phyloP scores from a whole-genome alignment of 2,113 vertebrate genomes.

The Pao palembangensis region DNA sequence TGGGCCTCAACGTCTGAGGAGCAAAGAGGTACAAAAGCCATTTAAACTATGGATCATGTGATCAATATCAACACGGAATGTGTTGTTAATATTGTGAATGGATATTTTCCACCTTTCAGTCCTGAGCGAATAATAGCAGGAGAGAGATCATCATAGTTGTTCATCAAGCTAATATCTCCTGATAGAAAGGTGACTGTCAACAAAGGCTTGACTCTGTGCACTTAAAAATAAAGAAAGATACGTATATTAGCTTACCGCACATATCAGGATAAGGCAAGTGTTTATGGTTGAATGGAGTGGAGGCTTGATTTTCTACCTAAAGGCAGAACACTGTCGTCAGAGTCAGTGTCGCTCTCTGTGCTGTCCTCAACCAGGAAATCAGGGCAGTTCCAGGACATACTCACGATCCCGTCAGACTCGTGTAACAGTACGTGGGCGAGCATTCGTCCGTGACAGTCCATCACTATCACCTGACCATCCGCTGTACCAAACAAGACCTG shows the following conservation, averaged over 20 bases:
- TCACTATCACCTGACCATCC: constrained; percentile 98
- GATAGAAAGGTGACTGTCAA: constrained; percentile 98
- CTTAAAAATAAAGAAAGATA: constrained; percentile 65
- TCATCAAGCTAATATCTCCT: constrained; percentile 97
- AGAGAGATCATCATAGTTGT: constrained; percentile 94
- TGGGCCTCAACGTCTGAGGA: constrained; percentile 92
- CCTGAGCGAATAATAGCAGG: constrained; percentile 90
- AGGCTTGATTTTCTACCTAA: constrained; percentile 76
- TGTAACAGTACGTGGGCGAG: constrained; percentile 94
- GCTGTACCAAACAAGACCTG: constrained; percentile 97
- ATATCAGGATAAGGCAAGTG: not conserved
- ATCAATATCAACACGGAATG: not conserved
- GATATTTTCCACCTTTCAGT: constrained; percentile 80
- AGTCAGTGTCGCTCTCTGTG: constrained; percentile 95
- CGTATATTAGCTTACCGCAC: constrained; percentile 28
- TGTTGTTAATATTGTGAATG: no score
- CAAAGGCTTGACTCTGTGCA: constrained; percentile 88
- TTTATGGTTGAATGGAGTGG: not conserved
- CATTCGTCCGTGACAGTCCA: constrained; percentile 99
- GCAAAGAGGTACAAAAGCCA: not conserved
- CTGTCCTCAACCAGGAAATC: constrained; percentile 97
- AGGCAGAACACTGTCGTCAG: constrained; percentile 87
- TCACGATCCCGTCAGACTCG: constrained; percentile 91
- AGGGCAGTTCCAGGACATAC: constrained; percentile 99
- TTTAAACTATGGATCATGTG: not conserved